Percentiles rank a stretch among this genome's conserved stretches.
Conservation (phyloP, 1,140 invertebrate species). For the Capitella teleta region DNA sequence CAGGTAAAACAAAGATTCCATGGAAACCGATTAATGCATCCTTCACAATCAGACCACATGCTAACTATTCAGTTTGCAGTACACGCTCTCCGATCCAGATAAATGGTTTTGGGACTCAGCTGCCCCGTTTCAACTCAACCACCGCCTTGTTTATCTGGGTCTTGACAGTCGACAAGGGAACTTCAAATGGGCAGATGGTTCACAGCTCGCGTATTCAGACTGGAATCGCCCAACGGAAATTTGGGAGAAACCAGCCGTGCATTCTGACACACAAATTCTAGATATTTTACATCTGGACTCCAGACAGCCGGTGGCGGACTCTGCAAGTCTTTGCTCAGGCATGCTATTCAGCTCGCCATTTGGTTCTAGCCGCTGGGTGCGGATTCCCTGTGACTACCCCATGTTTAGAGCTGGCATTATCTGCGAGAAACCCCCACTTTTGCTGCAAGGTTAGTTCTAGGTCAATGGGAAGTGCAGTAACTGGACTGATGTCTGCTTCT, state of each 20-base stretch:
- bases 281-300: background rate
- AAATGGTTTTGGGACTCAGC: conserved; percentile 2
- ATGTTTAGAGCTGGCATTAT: background rate
- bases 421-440: conserved; percentile 5
- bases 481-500: too few species aligned
- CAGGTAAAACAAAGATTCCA: too few species aligned
- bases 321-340: background rate
- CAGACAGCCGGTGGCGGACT: background rate
- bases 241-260: background rate
- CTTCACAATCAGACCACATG: background rate
- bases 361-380: background rate
- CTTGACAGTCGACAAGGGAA: background rate
- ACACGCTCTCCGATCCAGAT: background rate
- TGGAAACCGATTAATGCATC: too few species aligned
- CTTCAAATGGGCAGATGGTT: conserved; percentile 6
- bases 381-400: conserved; percentile 4
- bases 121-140: conserved; percentile 1
- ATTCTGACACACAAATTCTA: background rate
- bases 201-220: conserved; percentile 4
- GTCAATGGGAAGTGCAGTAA: too few species aligned
- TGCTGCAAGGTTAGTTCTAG: too few species aligned
- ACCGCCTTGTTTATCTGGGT: background rate
- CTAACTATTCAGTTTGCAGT: background rate
- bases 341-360: background rate
- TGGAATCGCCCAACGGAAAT: background rate